These are phyloP conservation scores for Acanthopleura granulata DNA, from an alignment of 2,888 invertebrate genomes.

Conservation along the genomic window DNA sequence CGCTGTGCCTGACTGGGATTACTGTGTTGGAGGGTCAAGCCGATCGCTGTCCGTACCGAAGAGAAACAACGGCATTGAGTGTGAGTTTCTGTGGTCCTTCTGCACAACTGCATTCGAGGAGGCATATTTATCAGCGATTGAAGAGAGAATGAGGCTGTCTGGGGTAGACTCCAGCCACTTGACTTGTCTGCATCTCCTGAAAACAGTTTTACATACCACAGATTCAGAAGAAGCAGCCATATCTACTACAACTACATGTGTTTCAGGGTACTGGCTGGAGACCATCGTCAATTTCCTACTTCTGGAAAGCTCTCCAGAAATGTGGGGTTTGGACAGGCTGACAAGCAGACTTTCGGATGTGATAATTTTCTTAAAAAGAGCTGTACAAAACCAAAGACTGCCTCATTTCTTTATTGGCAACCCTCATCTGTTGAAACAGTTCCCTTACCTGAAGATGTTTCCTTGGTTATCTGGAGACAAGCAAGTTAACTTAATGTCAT, in stretches of 20 bases:
- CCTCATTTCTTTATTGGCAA: constrained; percentile 54
- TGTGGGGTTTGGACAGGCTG: constrained; percentile 49
- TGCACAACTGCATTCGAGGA: constrained; percentile 37
- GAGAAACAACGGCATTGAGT: constrained; percentile 24
- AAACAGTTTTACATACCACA: constrained; percentile 46
- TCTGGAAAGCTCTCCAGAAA: constrained; percentile 46
- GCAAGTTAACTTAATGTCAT: constrained; percentile 49
- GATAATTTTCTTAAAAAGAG: constrained; percentile 46
- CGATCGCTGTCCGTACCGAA: constrained; percentile 28
- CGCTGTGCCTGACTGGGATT: constrained; percentile 39
- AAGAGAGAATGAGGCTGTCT: constrained; percentile 35
- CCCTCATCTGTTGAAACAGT: constrained; percentile 46
- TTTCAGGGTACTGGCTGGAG: constrained; percentile 33
- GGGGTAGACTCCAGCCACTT: constrained; percentile 43
- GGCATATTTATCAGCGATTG: constrained; percentile 31
- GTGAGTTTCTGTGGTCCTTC: constrained; percentile 46
- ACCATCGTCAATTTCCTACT: constrained; percentile 48
- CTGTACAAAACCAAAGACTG: constrained; percentile 45
- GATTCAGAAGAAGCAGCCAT: constrained; percentile 34
- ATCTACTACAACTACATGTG: neutral
- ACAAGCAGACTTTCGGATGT: constrained; percentile 51
- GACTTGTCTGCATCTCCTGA: constrained; percentile 46
- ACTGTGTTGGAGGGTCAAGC: constrained; percentile 19
- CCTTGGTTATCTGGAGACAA: constrained; percentile 38
- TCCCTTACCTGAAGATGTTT: constrained; percentile 40